These are phyloP conservation scores for Cybosia mesomella DNA, from an alignment of 2,888 invertebrate species.

Conservation along the genomic window DNA sequence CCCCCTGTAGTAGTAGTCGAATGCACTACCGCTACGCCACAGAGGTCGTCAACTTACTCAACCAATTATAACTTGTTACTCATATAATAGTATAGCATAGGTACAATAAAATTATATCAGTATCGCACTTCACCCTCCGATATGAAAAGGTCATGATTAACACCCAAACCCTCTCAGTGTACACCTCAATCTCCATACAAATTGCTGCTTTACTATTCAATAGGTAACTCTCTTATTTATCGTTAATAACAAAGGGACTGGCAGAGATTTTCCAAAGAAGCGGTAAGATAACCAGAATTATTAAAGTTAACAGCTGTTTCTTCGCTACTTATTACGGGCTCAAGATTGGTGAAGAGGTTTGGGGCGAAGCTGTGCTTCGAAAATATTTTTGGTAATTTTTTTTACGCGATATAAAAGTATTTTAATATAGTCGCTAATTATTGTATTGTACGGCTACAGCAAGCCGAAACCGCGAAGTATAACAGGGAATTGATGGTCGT, in stretches of 20 bases:
- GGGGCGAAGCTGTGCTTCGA: slow-evolving; percentile 25
- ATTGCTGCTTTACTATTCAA: slow-evolving; percentile 50
- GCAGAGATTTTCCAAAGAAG: slow-evolving; percentile 48
- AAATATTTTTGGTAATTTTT: neutral
- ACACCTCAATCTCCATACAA: slow-evolving; percentile 46
- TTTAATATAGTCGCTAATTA: too few species aligned
- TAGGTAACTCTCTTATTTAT: slow-evolving; percentile 46
- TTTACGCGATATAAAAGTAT: too few species aligned
- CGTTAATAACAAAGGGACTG: slow-evolving; percentile 53
- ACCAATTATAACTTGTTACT: too few species aligned
- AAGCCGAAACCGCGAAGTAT: too few species aligned
- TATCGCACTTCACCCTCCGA: neutral
- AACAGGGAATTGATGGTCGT: too few species aligned
- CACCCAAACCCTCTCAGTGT: slow-evolving; percentile 34
- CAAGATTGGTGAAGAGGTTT: slow-evolving; percentile 34
- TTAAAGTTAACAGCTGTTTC: slow-evolving; percentile 57
- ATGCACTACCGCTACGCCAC: too few species aligned
- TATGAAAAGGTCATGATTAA: neutral
- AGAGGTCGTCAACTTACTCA: too few species aligned
- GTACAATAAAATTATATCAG: neutral
- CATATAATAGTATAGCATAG: neutral
- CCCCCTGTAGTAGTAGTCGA: too few species aligned
- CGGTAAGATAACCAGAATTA: slow-evolving; percentile 52
- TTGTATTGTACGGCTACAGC: too few species aligned
- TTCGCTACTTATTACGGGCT: slow-evolving; percentile 33